Percentiles rank a stretch among this genome's conserved stretches.
phyloP scores from a whole-genome alignment of 2,113 vertebrate species.

The Dasyurus viverrinus region DNA sequence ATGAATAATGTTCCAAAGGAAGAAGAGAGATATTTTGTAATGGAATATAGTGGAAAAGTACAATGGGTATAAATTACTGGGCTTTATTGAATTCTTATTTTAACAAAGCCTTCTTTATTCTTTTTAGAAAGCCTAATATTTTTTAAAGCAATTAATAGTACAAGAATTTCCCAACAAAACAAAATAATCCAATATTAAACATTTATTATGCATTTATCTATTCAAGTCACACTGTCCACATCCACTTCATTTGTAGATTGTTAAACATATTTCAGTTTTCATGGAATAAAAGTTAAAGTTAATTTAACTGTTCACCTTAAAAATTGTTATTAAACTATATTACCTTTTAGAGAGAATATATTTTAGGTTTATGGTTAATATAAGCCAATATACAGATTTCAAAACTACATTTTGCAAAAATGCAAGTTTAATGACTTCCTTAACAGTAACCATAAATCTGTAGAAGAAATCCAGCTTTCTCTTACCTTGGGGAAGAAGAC shows the following conservation, averaged over 20 bases:
- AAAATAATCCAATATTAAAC: too few species aligned
- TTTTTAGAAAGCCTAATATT: not conserved
- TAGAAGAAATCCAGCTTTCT: not conserved
- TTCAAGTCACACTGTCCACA: too few species aligned
- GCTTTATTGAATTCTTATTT: not conserved
- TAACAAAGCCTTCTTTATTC: not conserved
- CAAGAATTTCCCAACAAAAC: not conserved
- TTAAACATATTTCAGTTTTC: not conserved
- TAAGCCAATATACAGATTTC: not conserved
- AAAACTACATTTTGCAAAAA: not conserved
- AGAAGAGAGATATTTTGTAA: not conserved
- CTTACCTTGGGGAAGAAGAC: not conserved
- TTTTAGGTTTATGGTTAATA: not conserved
- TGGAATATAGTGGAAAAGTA: not conserved
- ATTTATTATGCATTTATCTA: too few species aligned
- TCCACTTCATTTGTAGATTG: not conserved
- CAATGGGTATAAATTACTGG: not conserved
- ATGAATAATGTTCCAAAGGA: not conserved
- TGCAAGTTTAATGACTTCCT: not conserved
- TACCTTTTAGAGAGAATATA: not conserved
- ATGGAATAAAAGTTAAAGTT: not conserved
- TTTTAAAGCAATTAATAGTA: not conserved
- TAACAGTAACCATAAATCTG: not conserved
- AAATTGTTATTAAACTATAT: not conserved
- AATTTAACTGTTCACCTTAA: not conserved